Conservation (phyloP, 2,797 vertebrate species). For the Emys orbicularis region DNA sequence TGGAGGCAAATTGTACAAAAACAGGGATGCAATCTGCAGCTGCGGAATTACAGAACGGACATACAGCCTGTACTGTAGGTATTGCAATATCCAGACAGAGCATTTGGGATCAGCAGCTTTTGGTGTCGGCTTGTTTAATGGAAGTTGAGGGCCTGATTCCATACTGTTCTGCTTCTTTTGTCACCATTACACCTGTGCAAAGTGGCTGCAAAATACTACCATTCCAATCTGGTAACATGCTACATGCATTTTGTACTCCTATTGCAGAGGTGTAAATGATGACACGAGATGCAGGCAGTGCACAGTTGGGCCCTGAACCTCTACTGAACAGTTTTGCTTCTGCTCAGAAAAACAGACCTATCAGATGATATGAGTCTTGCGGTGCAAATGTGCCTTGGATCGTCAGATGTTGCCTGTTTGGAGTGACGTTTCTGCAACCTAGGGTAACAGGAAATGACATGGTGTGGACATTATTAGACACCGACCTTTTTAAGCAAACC, state of each 20-base stretch:
- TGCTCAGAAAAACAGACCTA: neutral
- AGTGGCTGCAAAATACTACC: neutral
- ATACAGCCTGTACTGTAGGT: neutral
- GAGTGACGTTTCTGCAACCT: neutral
- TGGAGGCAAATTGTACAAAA: too few relatives aligned
- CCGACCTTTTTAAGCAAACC: neutral
- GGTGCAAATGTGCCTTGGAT: neutral
- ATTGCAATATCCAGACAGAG: neutral
- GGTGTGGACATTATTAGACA: neutral
- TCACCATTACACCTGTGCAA: neutral
- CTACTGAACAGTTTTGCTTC: neutral
- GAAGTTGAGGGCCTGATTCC: neutral
- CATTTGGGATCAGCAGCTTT: neutral
- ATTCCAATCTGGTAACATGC: neutral
- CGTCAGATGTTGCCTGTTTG: rapidly evolving
- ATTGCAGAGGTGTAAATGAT: neutral
- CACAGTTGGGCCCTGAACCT: neutral
- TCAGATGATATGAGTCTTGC: neutral
- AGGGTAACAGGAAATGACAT: neutral
- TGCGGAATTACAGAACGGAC: neutral
- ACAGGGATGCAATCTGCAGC: neutral
- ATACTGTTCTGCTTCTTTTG: neutral
- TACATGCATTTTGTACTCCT: neutral
- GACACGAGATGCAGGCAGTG: neutral
- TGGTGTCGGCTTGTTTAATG: neutral